These are phyloP conservation scores for Onchidella celtica DNA, from an alignment of 2,888 invertebrate genomes.

Conservation along the genomic window DNA sequence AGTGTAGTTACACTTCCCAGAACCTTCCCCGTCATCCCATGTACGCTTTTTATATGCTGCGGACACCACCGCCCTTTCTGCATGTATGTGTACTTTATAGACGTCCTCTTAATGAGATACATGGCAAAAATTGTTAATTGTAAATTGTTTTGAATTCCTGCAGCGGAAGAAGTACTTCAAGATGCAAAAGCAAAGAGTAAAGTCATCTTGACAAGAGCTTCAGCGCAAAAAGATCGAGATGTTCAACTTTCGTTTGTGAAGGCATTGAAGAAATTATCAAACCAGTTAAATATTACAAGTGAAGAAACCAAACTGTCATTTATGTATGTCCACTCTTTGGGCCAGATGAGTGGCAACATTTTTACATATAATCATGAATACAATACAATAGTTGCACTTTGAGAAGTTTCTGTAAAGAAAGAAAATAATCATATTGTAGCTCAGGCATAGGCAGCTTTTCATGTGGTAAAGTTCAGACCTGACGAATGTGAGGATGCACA, in stretches of 20 bases:
- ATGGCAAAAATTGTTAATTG: not conserved
- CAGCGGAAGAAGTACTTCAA: slow-evolving; percentile 60
- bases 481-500: too few relatives aligned
- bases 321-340: slow-evolving; percentile 60
- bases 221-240: slow-evolving; percentile 56
- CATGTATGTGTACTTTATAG: not conserved
- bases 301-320: slow-evolving; percentile 62
- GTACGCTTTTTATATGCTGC: too few relatives aligned
- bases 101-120: not conserved
- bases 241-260: slow-evolving; percentile 56
- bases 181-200: slow-evolving; percentile 52
- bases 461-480: too few relatives aligned
- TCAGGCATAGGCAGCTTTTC: too few relatives aligned
- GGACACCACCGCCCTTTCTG: not conserved
- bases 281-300: slow-evolving; percentile 58
- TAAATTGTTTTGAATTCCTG: not conserved
- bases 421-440: too few relatives aligned
- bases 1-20: too few relatives aligned
- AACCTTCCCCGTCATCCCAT: too few relatives aligned
- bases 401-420: too few relatives aligned
- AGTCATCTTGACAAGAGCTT: slow-evolving; percentile 53
- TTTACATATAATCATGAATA: slow-evolving; percentile 48
- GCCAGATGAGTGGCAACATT: slow-evolving; percentile 59
- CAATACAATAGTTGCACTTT: too few relatives aligned
- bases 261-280: slow-evolving; percentile 56